Evolutionary conservation across 2,888 invertebrate genomes (phyloP), one percentile per base, ranked within the genome.

Genomic region (Sycophila texana): DNA sequence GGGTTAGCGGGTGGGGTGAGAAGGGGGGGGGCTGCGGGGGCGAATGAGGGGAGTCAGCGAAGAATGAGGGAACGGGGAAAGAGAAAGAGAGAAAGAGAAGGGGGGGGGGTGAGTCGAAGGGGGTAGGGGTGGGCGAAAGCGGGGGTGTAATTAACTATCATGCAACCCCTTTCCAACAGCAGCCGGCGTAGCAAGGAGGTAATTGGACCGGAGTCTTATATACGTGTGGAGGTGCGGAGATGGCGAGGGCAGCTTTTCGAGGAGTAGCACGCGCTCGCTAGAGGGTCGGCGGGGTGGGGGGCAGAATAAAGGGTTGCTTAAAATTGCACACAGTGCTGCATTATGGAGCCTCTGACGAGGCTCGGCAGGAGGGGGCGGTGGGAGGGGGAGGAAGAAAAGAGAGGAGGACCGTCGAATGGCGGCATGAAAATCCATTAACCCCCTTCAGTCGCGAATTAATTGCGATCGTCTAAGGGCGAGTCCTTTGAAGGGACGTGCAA

Each of bases 131-230:
- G 68, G 82, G 76, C 80, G 74, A 71, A 81, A 75, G 77, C 39
- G 71, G 86, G 88, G 89, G 87, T 88, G 89, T 89, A 89, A 89
- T 89, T 89, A 89, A 89, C 89, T 89, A 89, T 89, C 89, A 89
- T 89, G 89, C 89, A 87, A 88, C 87, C 88, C 88, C 89, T 86
- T 87, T 87, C 86, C 78, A 86, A 86, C 87, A 87, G 85, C 86
- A 87, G 87, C 87, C 87, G 88, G 88, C 88, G 87, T 88, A 89
- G 88, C 89, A 88, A 89, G 88, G 88, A 88, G 89, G 88, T 89
- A 89, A 89, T 89, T 89, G 89, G 88, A 89, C 88, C 87, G 85
- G 88, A 89, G 89, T 89, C 89, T 89, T 89, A 89, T 88, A 87
- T 88, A 87, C 86, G 87, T 85, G 73, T 80, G 65, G 86, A 84